Base-by-base conservation (phyloP, 2,797 vertebrate species). In the Sebastes iracundus region DNA sequence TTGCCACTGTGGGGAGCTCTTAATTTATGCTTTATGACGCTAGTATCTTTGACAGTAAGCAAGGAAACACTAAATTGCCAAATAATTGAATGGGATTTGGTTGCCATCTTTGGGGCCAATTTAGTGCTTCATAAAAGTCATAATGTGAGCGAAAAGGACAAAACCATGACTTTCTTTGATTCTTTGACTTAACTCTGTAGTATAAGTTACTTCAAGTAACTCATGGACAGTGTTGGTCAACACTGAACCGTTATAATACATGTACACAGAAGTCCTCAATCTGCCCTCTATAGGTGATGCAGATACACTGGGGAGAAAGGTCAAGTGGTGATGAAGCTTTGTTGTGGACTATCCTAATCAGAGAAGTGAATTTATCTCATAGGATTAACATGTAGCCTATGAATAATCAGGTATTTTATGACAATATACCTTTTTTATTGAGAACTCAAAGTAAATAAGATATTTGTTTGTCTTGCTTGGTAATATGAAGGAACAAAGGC, bases 261-360 rank as follows among this genome's bases (percentile, higher is more conserved):
- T 52, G 35, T 61, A 10, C 33, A 8, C 25, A 58, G 6, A 46
- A 16, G 65, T 67, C 80, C 68, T 22, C 52, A 20, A 28, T 66
- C 83, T 85, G 90, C 83, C 89, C 79, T 84, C 88, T 92, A 32
- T 65, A 71, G 89, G 83, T 89, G 76, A 85, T 77, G 78, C 4
- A 63, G 42, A 28, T 11, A 32, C 25, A 71, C 30, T 8, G 30
- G 58, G 52, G 49, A 60, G 8, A 33, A 59, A 76, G 35, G 38
- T 55, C 5, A 67, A 8, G 27, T 16, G 25, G 16, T 55, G 59
- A 59, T 23, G 18, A 33, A 25, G 62, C 61, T 74, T 80, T 80
- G 60, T 72, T 72, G n/a, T 59, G 33, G 38, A 0, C 4, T 35
- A 9, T 64, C 4, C 42, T 53, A 2, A 23, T 27, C 3, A 75